These are phyloP conservation scores for Orycteropus afer DNA, from an alignment of 2,113 vertebrate genomes.

Conservation along the genomic window DNA sequence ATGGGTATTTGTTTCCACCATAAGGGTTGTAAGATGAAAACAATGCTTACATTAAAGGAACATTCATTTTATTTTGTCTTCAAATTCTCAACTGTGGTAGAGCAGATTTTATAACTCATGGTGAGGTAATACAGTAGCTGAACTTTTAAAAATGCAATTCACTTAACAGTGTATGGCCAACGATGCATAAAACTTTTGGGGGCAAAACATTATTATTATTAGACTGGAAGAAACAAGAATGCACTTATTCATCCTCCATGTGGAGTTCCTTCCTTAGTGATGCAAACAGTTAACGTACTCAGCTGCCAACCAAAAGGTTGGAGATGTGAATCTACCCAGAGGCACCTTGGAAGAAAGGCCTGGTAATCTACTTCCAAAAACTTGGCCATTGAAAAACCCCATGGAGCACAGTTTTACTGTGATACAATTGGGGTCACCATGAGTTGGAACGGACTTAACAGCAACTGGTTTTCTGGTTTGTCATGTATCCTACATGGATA, in stretches of 20 bases:
- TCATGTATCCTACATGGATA: background rate
- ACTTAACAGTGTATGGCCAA: background rate
- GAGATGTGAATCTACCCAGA: background rate
- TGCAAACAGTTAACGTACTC: background rate
- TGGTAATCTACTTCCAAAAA: background rate
- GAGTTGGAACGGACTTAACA: background rate
- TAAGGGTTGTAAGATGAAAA: constrained; percentile 1
- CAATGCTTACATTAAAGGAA: background rate
- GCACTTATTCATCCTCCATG: background rate
- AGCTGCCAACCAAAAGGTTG: background rate
- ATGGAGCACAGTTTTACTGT: background rate
- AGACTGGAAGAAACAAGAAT: background rate
- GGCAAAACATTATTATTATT: background rate
- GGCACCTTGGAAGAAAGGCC: background rate
- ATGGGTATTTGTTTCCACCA: background rate
- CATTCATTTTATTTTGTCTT: constrained; percentile 7
- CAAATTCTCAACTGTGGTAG: constrained; percentile 7
- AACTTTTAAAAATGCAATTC: background rate
- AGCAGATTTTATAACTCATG: background rate
- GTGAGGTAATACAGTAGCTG: background rate
- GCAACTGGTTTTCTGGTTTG: background rate
- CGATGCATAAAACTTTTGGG: background rate
- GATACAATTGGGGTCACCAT: too few relatives aligned
- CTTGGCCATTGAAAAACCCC: fast-evolving
- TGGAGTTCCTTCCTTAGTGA: background rate